Conservation (phyloP, 2,113 vertebrate genomes). For the Copsychus sechellarum region DNA sequence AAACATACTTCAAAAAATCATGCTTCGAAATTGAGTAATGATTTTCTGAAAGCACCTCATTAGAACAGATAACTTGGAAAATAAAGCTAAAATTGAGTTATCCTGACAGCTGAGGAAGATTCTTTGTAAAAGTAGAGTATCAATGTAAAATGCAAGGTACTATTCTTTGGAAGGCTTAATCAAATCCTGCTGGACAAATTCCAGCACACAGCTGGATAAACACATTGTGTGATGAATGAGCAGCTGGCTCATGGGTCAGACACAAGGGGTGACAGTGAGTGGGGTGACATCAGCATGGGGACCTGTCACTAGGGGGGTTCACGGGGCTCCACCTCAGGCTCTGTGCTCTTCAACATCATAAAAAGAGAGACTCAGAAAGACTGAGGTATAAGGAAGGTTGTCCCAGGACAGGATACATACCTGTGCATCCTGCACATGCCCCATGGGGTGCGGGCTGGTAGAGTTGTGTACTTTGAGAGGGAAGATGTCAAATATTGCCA, state of each 20-base stretch:
- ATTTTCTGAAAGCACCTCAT: neutral
- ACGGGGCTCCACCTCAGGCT: accelerated
- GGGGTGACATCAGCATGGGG: neutral
- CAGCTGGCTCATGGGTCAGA: neutral
- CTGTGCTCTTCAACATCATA: neutral
- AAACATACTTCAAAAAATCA: too few species aligned
- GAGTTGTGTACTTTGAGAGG: neutral
- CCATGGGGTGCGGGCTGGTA: neutral
- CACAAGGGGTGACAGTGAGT: neutral
- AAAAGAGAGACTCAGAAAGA: neutral
- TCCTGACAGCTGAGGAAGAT: neutral
- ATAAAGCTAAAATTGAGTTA: neutral
- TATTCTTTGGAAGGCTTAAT: neutral
- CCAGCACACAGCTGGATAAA: neutral
- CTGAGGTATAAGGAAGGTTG: neutral
- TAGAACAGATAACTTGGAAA: neutral
- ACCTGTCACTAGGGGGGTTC: neutral
- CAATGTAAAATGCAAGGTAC: neutral
- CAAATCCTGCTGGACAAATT: neutral
- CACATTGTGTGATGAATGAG: neutral
- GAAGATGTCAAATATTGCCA: neutral
- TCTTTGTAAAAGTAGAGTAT: neutral
- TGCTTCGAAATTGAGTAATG: too few species aligned
- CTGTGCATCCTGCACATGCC: accelerated
- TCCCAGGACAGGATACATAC: neutral